phyloP scores from a whole-genome alignment of 2,888 invertebrate genomes.

The Drosophila lacicola region DNA sequence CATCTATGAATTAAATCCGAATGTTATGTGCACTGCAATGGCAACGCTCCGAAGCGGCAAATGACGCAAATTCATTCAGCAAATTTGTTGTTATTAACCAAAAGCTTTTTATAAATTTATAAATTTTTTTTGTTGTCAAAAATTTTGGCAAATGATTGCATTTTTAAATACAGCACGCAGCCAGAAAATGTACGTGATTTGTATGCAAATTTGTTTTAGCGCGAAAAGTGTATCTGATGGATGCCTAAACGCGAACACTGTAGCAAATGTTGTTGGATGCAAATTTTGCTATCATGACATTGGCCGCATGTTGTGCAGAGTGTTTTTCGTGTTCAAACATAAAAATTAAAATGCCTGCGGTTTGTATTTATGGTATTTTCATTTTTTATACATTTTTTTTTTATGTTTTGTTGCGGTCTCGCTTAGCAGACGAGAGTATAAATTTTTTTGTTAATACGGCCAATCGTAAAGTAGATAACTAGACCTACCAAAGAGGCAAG shows the following conservation, averaged over 20 bases:
- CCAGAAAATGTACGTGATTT: conserved; percentile 48
- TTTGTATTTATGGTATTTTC: conserved; percentile 37
- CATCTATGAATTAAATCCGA: conserved; percentile 32
- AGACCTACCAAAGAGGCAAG: neutral
- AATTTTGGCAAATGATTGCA: conserved; percentile 56
- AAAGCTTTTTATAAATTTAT: neutral
- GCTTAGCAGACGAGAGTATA: conserved; percentile 64
- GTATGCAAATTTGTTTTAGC: conserved; percentile 49
- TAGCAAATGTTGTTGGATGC: conserved; percentile 67
- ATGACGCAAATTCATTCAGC: conserved; percentile 75
- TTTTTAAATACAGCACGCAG: conserved; percentile 35
- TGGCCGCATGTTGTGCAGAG: conserved; percentile 36
- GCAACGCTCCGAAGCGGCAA: conserved; percentile 40
- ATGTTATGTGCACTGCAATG: conserved; percentile 34
- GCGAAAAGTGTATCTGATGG: conserved; percentile 57
- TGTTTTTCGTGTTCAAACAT: conserved; percentile 54
- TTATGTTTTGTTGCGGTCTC: conserved; percentile 27
- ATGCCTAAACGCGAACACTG: conserved; percentile 51
- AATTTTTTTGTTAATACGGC: conserved; percentile 59
- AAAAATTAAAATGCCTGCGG: conserved; percentile 71
- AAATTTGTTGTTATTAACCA: conserved; percentile 50
- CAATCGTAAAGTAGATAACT: conserved; percentile 62
- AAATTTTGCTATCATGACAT: conserved; percentile 52
- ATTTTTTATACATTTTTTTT: conserved; percentile 8
- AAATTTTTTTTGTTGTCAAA: neutral